Evolutionary conservation across 2,888 invertebrate species (phyloP).

Genomic region (Didymodactylos carnosus): DNA sequence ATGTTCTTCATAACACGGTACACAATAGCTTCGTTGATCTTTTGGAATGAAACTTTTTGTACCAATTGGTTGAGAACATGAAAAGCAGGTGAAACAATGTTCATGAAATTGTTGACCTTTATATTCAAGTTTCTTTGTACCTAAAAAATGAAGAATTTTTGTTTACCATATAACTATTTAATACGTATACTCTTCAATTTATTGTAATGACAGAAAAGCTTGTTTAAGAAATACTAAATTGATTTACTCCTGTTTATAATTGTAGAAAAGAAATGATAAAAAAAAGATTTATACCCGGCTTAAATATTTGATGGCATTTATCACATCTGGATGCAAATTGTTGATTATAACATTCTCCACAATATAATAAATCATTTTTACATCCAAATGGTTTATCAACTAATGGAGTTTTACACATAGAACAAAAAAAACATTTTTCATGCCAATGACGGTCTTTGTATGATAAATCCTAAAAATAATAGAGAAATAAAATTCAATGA

Average conservation of each 20-base stretch:
- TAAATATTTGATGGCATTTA: constrained; percentile 93
- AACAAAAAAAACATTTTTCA: constrained; percentile 95
- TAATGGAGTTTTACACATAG: constrained; percentile 84
- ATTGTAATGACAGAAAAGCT: too few relatives aligned
- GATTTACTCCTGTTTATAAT: too few relatives aligned
- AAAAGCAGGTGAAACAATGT: constrained; percentile 94
- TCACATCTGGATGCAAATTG: constrained; percentile 98
- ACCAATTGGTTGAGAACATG: constrained; percentile 86
- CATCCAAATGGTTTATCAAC: constrained; percentile 99
- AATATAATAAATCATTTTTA: constrained; percentile 95
- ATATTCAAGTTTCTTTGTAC: constrained; percentile 99
- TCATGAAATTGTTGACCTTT: constrained; percentile 99
- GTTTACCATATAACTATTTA: too few relatives aligned
- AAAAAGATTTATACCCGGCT: constrained; percentile 75
- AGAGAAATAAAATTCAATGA: not conserved
- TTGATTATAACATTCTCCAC: constrained; percentile 95
- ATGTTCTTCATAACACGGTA: constrained; percentile 95
- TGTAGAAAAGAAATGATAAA: too few relatives aligned
- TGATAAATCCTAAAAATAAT: constrained; percentile 71
- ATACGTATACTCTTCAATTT: too few relatives aligned
- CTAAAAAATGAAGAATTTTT: constrained; percentile 38
- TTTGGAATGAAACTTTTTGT: constrained; percentile 97
- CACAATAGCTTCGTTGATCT: constrained; percentile 96
- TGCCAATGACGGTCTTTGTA: constrained; percentile 99
- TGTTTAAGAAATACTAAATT: too few relatives aligned